Evolutionary conservation across 2,888 invertebrate genomes (phyloP).

Genomic region (Nesidiocoris tenuis): DNA sequence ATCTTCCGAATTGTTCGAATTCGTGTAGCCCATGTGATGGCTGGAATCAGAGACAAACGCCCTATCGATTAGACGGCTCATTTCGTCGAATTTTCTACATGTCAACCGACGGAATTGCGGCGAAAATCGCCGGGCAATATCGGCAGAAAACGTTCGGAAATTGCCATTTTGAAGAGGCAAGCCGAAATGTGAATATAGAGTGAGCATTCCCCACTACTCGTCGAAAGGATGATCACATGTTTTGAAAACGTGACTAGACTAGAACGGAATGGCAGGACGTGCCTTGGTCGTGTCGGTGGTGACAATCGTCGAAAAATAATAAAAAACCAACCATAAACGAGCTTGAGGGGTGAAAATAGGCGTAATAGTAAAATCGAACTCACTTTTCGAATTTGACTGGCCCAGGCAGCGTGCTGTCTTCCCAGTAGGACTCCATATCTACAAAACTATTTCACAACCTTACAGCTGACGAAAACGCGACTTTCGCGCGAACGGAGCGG

Average conservation of each 20-base stretch:
- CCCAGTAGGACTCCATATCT: conserved; percentile 30
- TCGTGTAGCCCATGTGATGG: conserved; percentile 66
- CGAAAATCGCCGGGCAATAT: not conserved
- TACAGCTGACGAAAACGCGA: not conserved
- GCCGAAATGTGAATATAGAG: not conserved
- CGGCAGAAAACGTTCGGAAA: not conserved
- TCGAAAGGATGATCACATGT: conserved; percentile 24
- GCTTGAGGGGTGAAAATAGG: no score
- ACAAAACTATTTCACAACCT: not conserved
- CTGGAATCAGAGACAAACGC: conserved; percentile 52
- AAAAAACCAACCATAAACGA: not conserved
- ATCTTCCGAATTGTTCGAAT: conserved; percentile 68
- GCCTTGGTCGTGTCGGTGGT: not conserved
- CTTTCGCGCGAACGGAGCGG: not conserved
- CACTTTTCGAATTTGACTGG: conserved; percentile 38
- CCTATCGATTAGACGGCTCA: not conserved
- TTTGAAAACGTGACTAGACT: conserved; percentile 27
- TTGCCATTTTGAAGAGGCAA: not conserved
- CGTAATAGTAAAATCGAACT: not conserved
- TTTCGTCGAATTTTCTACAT: not conserved
- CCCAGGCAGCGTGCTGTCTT: conserved; percentile 24
- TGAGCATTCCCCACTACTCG: not conserved
- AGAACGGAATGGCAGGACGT: not conserved
- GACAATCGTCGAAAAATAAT: not conserved
- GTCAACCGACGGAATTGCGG: not conserved